Evolutionary conservation across 2,113 vertebrate species (phyloP).

Genomic region (Garra rufa): DNA sequence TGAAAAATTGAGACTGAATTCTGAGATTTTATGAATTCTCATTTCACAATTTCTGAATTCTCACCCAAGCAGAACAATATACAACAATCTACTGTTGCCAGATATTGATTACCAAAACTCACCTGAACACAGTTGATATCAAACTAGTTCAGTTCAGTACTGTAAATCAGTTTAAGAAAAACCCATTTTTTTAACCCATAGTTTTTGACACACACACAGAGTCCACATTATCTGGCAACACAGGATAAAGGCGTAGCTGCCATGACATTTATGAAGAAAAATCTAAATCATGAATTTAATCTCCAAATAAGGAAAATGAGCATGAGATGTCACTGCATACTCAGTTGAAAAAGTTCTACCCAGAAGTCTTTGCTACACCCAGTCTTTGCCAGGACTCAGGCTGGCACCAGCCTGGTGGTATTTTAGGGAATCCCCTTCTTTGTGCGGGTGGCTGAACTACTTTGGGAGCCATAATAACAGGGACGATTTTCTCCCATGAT

Average conservation of each 20-base stretch:
- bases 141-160: neutral
- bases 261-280: neutral
- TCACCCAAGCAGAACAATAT: neutral
- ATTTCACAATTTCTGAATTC: neutral
- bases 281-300: neutral
- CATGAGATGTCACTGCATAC: neutral
- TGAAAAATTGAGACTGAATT: too few species aligned
- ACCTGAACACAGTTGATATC: neutral
- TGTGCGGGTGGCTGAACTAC: slow-evolving; percentile 30
- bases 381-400: neutral
- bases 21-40: neutral
- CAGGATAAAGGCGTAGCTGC: neutral
- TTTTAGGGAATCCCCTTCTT: slow-evolving; percentile 52
- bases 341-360: neutral
- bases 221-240: neutral
- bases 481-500: slow-evolving; percentile 36
- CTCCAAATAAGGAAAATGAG: neutral
- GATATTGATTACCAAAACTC: neutral
- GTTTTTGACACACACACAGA: too few species aligned
- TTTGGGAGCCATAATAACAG: slow-evolving; percentile 52
- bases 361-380: slow-evolving; percentile 6
- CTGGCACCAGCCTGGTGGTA: neutral
- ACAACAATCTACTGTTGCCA: neutral
- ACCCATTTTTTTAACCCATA: too few species aligned
- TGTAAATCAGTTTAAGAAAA: neutral